Percentiles rank a stretch among this genome's conserved stretches.
Conservation (phyloP, 1,140 invertebrate genomes). For the Drosophila santomea region DNA sequence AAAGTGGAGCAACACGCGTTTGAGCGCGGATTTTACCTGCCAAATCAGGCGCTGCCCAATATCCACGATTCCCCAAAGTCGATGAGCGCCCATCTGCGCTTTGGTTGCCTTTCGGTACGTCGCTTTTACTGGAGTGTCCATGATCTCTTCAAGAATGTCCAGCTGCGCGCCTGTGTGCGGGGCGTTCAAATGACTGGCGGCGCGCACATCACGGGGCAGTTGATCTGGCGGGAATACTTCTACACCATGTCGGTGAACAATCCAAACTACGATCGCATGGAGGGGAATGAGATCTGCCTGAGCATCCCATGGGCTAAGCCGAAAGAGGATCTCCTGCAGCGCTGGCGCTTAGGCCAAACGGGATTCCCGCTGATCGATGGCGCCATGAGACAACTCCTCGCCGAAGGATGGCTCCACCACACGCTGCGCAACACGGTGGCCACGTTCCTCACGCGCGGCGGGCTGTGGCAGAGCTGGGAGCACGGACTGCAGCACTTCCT, state of each 20-base stretch:
- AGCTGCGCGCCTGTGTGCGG: constrained; percentile 85
- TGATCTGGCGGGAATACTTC: constrained; percentile 93
- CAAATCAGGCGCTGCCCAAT: constrained; percentile 89
- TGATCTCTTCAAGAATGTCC: constrained; percentile 87
- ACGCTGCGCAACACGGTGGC: constrained; percentile 89
- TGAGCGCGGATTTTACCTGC: constrained; percentile 87
- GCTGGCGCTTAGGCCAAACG: constrained; percentile 89
- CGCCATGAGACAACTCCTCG: constrained; percentile 88
- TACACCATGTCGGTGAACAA: constrained; percentile 91
- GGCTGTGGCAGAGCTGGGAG: constrained; percentile 91
- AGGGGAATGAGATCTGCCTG: constrained; percentile 90
- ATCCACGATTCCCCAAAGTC: constrained; percentile 89
- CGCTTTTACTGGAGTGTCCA: constrained; percentile 88
- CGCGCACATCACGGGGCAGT: constrained; percentile 87
- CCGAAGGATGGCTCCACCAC: constrained; percentile 89
- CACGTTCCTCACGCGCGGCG: constrained; percentile 90
- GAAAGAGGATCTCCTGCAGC: constrained; percentile 85
- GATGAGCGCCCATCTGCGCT: constrained; percentile 89
- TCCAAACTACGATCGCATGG: constrained; percentile 88
- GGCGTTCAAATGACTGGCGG: constrained; percentile 64
- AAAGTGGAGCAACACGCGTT: constrained; percentile 87
- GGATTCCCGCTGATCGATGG: constrained; percentile 92
- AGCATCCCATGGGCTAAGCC: constrained; percentile 90
- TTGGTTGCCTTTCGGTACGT: constrained; percentile 88
- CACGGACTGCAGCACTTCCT: constrained; percentile 88